Percentiles rank a stretch among this genome's conserved stretches.
Conservation (phyloP, 1,140 invertebrate species). For the Procambarus clarkii region DNA sequence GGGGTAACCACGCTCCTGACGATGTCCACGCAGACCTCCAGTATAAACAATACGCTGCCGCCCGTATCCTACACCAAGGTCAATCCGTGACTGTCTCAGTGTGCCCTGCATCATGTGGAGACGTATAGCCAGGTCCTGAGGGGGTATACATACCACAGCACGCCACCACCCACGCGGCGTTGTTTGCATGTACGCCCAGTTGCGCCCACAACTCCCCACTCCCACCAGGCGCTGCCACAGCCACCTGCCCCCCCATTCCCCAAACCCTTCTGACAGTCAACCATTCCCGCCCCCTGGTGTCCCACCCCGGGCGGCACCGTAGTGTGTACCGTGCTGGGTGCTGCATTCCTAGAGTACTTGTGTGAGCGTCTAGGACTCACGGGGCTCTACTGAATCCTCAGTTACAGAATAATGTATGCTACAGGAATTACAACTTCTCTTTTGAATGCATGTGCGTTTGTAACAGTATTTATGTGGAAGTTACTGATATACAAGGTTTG, state of each 20-base stretch:
- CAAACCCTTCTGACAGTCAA: neutral
- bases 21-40: constrained; percentile 98
- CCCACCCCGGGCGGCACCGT: neutral
- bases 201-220: neutral
- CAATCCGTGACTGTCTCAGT: constrained; percentile 75
- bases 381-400: too few relatives aligned
- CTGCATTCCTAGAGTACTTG: too few relatives aligned
- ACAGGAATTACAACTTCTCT: too few relatives aligned
- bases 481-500: too few relatives aligned
- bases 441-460: too few relatives aligned
- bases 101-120: constrained; percentile 60
- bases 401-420: too few relatives aligned
- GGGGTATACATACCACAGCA: constrained; percentile 10
- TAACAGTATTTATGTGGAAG: too few relatives aligned
- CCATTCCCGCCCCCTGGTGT: neutral
- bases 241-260: neutral
- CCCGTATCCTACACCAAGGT: constrained; percentile 98
- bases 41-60: constrained; percentile 96
- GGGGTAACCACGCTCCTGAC: constrained; percentile 97
- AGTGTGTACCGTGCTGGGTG: neutral
- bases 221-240: neutral
- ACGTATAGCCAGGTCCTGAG: constrained; percentile 16
- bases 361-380: too few relatives aligned
- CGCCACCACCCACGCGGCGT: constrained; percentile 51
- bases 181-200: constrained; percentile 52